Conservation (phyloP, 1,140 invertebrate genomes). For the Pentalonia nigronervosa region DNA sequence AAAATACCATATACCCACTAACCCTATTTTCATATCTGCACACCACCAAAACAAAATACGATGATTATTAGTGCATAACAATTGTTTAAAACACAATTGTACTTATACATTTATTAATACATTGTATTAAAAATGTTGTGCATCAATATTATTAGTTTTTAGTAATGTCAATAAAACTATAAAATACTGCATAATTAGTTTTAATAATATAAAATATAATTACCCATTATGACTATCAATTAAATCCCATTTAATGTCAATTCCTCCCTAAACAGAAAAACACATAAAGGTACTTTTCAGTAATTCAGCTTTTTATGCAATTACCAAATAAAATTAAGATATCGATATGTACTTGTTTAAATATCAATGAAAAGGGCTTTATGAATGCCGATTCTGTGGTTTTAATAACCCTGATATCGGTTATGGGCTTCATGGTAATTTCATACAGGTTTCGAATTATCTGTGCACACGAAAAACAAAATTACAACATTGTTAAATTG, state of each 20-base stretch:
- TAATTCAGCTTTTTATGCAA: neutral
- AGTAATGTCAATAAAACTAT: neutral
- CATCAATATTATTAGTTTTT: neutral
- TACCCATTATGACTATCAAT: constrained; percentile 60
- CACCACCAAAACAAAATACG: too few species aligned
- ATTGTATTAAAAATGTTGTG: neutral
- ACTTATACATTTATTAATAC: neutral
- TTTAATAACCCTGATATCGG: constrained; percentile 33
- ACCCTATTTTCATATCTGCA: too few species aligned
- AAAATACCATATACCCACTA: too few species aligned
- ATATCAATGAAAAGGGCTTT: constrained; percentile 27
- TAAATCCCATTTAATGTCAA: constrained; percentile 61
- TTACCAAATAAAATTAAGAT: neutral
- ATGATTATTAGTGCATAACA: neutral
- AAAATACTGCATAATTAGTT: neutral
- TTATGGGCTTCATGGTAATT: constrained; percentile 37
- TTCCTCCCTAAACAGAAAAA: constrained; percentile 59
- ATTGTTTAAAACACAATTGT: neutral
- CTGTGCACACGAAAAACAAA: neutral
- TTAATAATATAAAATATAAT: constrained; percentile 4
- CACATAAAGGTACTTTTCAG: neutral
- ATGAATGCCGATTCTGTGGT: constrained; percentile 40
- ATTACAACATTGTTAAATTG: neutral
- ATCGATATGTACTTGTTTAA: constrained; percentile 1
- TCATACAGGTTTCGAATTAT: neutral